phyloP scores from a whole-genome alignment of 2,888 invertebrate genomes.

The Cosmia trapezina region DNA sequence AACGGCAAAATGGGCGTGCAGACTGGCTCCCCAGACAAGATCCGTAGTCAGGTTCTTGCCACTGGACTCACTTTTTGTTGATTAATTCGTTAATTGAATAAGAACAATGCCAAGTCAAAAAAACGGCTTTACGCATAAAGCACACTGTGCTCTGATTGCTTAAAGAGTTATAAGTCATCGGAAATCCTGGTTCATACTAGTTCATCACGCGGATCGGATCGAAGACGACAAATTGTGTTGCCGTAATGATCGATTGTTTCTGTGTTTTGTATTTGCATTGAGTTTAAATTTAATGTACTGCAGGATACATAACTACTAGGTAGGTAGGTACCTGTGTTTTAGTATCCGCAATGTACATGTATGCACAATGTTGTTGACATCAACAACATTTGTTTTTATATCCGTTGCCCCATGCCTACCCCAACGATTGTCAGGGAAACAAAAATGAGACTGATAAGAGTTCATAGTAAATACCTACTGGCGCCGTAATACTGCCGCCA shows the following conservation, averaged over 20 bases:
- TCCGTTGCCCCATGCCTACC: not conserved
- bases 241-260: constrained; percentile 53
- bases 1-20: constrained; percentile 83
- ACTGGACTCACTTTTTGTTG: constrained; percentile 75
- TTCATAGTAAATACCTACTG: no score
- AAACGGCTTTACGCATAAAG: constrained; percentile 79
- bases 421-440: not conserved
- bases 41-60: constrained; percentile 85
- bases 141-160: constrained; percentile 75
- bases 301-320: constrained; percentile 12
- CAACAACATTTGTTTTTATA: not conserved
- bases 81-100: constrained; percentile 77
- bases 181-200: constrained; percentile 85
- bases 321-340: not conserved
- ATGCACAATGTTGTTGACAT: no score
- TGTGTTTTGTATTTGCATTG: constrained; percentile 26
- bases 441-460: not conserved
- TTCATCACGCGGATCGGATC: constrained; percentile 61
- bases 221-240: constrained; percentile 41
- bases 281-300: constrained; percentile 21
- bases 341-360: not conserved
- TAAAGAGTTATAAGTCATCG: constrained; percentile 69
- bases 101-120: constrained; percentile 72
- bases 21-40: constrained; percentile 83
- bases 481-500: not conserved